phyloP scores from a whole-genome alignment of 2,888 invertebrate genomes.

The Chalcis sispes region DNA sequence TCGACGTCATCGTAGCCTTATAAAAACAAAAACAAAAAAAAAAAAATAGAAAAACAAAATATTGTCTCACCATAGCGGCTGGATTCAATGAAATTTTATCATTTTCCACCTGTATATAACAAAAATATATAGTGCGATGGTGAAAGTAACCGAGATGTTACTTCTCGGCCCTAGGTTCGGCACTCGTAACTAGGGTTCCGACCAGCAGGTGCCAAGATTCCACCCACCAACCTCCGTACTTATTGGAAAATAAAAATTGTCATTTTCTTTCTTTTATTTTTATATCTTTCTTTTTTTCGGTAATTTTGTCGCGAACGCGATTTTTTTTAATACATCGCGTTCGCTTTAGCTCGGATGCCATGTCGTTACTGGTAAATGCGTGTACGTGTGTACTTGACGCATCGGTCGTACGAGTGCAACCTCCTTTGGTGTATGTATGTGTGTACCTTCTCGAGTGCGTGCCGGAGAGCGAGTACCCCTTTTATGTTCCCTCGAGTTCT shows the following conservation, averaged over 20 bases:
- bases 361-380: not conserved
- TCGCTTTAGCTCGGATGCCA: slow-evolving; percentile 51
- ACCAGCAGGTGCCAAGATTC: slow-evolving; percentile 73
- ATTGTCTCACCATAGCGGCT: slow-evolving; percentile 6
- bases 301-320: slow-evolving; percentile 30
- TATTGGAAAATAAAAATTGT: slow-evolving; percentile 38
- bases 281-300: not conserved
- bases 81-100: not conserved
- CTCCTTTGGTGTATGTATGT: slow-evolving; percentile 44
- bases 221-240: slow-evolving; percentile 74
- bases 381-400: no score
- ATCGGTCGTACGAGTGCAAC: no score
- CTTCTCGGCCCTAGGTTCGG: slow-evolving; percentile 75
- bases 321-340: not conserved
- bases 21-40: no score
- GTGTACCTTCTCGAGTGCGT: slow-evolving; percentile 27
- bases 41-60: no score
- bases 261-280: no score
- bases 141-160: slow-evolving; percentile 35
- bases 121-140: not conserved
- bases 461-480: slow-evolving; percentile 2
- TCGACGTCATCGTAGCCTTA: slow-evolving; percentile 23
- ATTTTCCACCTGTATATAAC: slow-evolving; percentile 4
- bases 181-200: slow-evolving; percentile 77
- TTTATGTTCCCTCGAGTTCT: not conserved